phyloP scores from a whole-genome alignment of 2,888 invertebrate species.

The Bruchidius siliquastri region DNA sequence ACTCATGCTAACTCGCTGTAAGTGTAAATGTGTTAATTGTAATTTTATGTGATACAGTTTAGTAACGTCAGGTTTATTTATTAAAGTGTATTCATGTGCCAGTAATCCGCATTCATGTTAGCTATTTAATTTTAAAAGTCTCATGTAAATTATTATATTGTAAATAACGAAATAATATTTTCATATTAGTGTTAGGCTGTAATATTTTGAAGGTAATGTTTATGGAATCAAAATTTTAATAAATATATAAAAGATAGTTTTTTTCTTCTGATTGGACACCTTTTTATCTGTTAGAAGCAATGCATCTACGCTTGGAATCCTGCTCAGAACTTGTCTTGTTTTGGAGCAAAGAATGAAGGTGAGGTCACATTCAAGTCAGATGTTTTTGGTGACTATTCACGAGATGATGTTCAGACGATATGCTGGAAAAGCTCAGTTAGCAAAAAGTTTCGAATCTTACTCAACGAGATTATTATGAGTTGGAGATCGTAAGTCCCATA shows the following conservation, averaged over 20 bases:
- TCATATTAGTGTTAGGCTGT: not conserved
- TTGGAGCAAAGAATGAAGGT: too few relatives aligned
- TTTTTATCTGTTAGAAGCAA: too few relatives aligned
- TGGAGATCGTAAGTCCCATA: too few relatives aligned
- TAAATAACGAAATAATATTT: not conserved
- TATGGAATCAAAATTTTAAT: not conserved
- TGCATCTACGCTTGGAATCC: too few relatives aligned
- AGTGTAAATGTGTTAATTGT: not conserved
- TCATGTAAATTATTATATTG: not conserved
- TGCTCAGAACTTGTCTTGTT: too few relatives aligned
- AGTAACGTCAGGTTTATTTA: not conserved
- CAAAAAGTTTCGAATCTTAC: too few relatives aligned
- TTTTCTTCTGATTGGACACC: not conserved
- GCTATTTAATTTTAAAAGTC: not conserved
- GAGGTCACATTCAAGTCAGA: too few relatives aligned
- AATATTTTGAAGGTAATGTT: not conserved
- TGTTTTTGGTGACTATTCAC: too few relatives aligned
- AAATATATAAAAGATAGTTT: not conserved
- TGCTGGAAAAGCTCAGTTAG: too few relatives aligned
- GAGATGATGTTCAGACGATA: too few relatives aligned
- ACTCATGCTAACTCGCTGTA: not conserved
- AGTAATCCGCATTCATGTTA: conserved; percentile 11
- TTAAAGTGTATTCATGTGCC: conserved; percentile 15
- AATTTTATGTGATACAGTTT: not conserved
- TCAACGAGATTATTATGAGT: too few relatives aligned